Evolutionary conservation across 1,140 invertebrate species (phyloP).

Genomic region (Cepaea nemoralis): DNA sequence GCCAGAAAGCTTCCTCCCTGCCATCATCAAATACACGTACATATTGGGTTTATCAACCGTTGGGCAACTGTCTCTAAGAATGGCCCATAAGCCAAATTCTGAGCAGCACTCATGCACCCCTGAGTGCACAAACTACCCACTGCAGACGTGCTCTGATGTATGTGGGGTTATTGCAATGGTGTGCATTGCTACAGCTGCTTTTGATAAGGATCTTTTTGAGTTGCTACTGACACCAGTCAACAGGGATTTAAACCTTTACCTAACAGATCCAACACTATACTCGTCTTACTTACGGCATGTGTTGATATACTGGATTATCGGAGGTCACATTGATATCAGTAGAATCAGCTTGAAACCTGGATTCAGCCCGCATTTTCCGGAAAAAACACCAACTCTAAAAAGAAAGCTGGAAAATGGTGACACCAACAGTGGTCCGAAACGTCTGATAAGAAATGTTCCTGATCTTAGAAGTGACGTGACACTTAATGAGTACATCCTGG

Average conservation of each 20-base stretch:
- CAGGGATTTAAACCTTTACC: conserved; percentile 25
- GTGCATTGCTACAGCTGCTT: conserved; percentile 29
- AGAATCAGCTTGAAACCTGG: conserved; percentile 28
- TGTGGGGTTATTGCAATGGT: conserved; percentile 36
- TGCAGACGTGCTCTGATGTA: conserved; percentile 39
- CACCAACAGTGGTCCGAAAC: not conserved
- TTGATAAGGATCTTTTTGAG: conserved; percentile 34
- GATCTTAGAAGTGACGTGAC: not conserved
- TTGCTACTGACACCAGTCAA: conserved; percentile 19
- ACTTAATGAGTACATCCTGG: conserved; percentile 12
- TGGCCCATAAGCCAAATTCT: conserved; percentile 33
- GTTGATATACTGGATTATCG: conserved; percentile 25
- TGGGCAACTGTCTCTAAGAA: conserved; percentile 2
- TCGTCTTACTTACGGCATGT: conserved; percentile 36
- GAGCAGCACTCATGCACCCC: conserved; percentile 29
- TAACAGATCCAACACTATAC: conserved; percentile 31
- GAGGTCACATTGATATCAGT: conserved; percentile 24
- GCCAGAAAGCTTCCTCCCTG: conserved; percentile 7
- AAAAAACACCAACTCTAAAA: not conserved
- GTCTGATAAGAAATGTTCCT: not conserved
- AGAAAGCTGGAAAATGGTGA: conserved; percentile 30
- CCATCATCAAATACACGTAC: conserved; percentile 17
- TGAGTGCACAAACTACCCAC: conserved; percentile 37
- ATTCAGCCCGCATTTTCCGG: not conserved
- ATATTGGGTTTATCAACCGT: not conserved